Evolutionary conservation across 2,113 vertebrate genomes (phyloP), one percentile per base, ranked within the genome.

Genomic region (Cebidichthys violaceus): DNA sequence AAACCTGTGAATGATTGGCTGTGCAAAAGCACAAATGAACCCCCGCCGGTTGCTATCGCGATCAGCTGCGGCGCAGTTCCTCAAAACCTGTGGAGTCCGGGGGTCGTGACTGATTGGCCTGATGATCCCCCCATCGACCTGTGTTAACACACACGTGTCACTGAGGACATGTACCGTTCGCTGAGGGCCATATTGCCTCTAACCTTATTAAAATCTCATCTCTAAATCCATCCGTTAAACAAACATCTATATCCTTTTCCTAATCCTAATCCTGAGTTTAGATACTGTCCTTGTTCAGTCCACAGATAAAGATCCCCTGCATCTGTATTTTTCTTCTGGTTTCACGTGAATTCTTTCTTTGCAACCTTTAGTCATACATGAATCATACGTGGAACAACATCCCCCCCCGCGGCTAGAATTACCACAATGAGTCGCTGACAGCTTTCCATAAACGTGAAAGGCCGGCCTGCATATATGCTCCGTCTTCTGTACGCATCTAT

Each of bases 1-100:
- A 80, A 73, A 73, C 81, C 71, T 41, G 61, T 75, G 82, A 91
- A 50, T 85, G 75, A 84, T 33, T 52, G 79, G n/a, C 35, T 37
- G 41, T 54, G 54, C 39, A 66, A 18, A 59, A 75, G 60, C 35
- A 54, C 27, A 66, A 62, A 73, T 45, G 24, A 57, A 71, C 35
- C 70, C 61, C 61, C 9, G 31, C 72, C 24, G 29, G 41, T n/a
- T 70, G 59, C 60, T 79, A 62, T 72, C 68, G 27, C 17, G 67
- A 57, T 73, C 59, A 57, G 45, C 70, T 66, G 17, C 50, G 50
- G 11, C 60, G 15, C 67, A 62, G 79, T 75, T 82, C 52, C 72
- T 81, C 35, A 73, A 47, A 39, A 50, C 33, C 41, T 1, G 10
- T 57, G 4, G n/a, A 70, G 60, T 69, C 64, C 45, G 3, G 17